Base-by-base conservation (phyloP, 2,888 invertebrate genomes). In the Drosophila atroscutellata region DNA sequence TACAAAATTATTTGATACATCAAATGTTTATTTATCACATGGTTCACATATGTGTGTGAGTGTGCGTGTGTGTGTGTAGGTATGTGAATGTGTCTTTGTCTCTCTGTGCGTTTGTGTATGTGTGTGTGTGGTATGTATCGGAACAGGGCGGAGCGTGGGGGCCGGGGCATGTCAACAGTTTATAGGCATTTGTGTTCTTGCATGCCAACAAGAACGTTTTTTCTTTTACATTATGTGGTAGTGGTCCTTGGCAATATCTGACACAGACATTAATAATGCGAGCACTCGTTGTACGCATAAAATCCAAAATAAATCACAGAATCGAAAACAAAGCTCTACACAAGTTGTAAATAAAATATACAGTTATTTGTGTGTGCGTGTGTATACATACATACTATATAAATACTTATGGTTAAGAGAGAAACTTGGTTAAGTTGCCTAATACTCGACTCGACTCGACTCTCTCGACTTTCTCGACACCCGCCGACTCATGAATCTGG, bases 171-270 rank as follows among this genome's bases (percentile, higher is more conserved):
- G 75, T 72, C 72, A 79, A 72, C 75, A 66, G 75, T 65, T 82
- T 72, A 77, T 71, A 83, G 81, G 83, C 92, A 91, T 91, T 92
- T 91, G 91, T 91, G 92, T 90, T 91, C 91, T 84, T 92, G 91
- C 83, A 90, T 90, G 90, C 91, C 91, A 84, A 91, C 91, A 92
- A 91, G 91, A 91, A 91, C 91, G 70, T 91, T 92, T 91, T 91
- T 91, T 92, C 92, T 88, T 91, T 91, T 91, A 91, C 91, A 91
- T 91, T 91, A 91, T 92, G 91, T 91, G 90, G 91, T 91, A 90
- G 92, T 91, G 84, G 86, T 80, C 85, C 75, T 80, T 87, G 78
- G 75, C 72, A 75, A 86, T 75, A 76, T 72, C 78, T 79, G 69
- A 69, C 72, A 73, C 80, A 72, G 78, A 72, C 84, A 77, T 60